Percentiles rank a stretch among this genome's conserved stretches.
These are phyloP conservation scores for Loripinus fragilis DNA, from an alignment of 2,888 invertebrate species.

Conservation along the genomic window DNA sequence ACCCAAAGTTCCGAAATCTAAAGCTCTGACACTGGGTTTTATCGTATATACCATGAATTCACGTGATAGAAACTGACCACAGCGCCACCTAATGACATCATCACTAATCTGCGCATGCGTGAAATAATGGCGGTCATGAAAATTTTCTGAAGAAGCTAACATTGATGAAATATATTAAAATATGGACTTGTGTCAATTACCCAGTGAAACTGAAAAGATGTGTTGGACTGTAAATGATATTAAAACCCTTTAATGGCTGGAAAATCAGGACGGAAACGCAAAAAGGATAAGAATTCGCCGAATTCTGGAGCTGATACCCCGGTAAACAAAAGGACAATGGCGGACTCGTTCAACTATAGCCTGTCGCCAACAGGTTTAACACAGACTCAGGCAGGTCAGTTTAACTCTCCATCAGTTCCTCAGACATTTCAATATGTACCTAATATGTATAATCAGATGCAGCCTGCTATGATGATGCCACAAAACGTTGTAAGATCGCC, in stretches of 20 bases:
- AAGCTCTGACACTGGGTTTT: too few species aligned
- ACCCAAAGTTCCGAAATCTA: too few species aligned
- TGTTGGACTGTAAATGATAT: not conserved
- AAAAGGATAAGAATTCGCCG: not conserved
- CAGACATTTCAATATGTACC: not conserved
- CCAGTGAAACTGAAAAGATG: not conserved
- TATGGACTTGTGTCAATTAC: too few species aligned
- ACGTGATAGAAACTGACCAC: too few species aligned
- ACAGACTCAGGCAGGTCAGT: not conserved
- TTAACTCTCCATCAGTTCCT: not conserved
- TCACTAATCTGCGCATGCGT: conserved; percentile 1
- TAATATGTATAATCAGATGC: not conserved
- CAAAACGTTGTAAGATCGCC: not conserved
- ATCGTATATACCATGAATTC: too few species aligned
- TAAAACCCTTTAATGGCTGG: not conserved
- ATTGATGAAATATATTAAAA: not conserved
- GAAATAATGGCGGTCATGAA: not conserved
- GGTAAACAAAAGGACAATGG: conserved; percentile 12
- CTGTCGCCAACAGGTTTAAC: not conserved
- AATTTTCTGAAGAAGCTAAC: not conserved
- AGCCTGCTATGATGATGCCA: not conserved
- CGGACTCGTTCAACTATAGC: not conserved
- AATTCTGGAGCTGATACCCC: not conserved
- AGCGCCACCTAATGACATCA: too few species aligned
- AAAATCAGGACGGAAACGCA: not conserved